Conservation (phyloP, 2,888 invertebrate genomes). For the Odontocolon sp. region DNA sequence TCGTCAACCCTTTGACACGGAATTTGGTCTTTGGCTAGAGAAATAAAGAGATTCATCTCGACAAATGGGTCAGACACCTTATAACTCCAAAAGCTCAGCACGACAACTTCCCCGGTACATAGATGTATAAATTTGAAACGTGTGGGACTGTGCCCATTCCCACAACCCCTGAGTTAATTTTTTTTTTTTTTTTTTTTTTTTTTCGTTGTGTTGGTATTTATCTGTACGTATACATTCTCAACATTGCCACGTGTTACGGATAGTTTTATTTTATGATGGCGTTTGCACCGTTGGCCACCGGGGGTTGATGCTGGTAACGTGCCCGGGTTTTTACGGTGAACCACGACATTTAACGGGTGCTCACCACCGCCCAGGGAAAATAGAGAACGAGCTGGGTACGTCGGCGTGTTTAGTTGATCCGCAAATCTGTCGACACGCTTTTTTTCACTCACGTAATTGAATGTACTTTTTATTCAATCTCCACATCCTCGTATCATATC, state of each 20-base stretch:
- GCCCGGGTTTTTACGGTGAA: conserved; percentile 79
- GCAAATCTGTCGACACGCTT: conserved; percentile 42
- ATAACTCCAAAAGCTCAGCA: no score
- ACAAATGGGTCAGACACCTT: no score
- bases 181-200: no score
- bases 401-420: conserved; percentile 44
- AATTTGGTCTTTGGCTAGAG: no score
- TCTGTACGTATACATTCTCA: conserved; percentile 28
- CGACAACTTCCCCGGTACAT: no score
- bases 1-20: no score
- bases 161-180: no score
- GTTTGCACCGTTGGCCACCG: conserved; percentile 42
- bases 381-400: conserved; percentile 40
- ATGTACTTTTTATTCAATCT: conserved; percentile 49
- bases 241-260: conserved; percentile 46
- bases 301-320: conserved; percentile 66
- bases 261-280: conserved; percentile 76
- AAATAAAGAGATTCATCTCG: no score
- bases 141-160: no score
- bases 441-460: conserved; percentile 41
- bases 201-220: conserved; percentile 5
- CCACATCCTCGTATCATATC: neutral
- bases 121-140: no score
- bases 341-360: conserved; percentile 79
- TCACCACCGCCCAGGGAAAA: conserved; percentile 57